phyloP scores from a whole-genome alignment of 2,113 vertebrate genomes.

The Sebastes fasciatus region DNA sequence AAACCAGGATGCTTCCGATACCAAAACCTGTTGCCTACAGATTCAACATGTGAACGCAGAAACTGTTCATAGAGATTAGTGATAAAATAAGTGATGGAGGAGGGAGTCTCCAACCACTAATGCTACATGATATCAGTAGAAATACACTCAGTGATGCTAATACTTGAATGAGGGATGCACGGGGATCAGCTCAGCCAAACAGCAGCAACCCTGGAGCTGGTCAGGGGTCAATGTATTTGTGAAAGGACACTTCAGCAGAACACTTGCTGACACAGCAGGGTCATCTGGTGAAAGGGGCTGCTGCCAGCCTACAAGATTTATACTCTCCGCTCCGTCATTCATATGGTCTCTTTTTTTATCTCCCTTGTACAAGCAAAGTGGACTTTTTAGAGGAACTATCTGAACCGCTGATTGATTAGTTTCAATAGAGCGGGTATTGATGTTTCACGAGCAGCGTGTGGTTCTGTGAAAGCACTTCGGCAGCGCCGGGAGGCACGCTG shows the following conservation, averaged over 20 bases:
- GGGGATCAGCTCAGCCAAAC: background rate
- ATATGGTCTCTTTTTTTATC: constrained; percentile 20
- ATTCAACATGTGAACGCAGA: too few relatives aligned
- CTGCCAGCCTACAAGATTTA: constrained; percentile 21
- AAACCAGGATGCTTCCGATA: too few relatives aligned
- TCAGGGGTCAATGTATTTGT: constrained; percentile 13
- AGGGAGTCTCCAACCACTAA: too few relatives aligned
- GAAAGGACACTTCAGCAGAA: background rate
- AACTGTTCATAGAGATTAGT: too few relatives aligned
- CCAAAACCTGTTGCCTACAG: too few relatives aligned
- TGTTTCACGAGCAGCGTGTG: constrained; percentile 36
- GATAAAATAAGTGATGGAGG: too few relatives aligned
- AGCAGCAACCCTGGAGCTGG: background rate
- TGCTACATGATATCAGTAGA: too few relatives aligned
- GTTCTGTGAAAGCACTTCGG: constrained; percentile 42
- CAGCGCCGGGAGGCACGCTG: constrained; percentile 6
- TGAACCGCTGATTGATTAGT: constrained; percentile 60
- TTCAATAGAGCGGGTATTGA: constrained; percentile 55
- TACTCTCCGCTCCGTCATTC: constrained; percentile 6
- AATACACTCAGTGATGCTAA: background rate
- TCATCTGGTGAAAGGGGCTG: constrained; percentile 25
- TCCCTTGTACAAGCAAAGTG: constrained; percentile 18
- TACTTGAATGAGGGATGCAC: background rate
- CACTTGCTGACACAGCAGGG: constrained; percentile 32
- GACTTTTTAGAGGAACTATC: constrained; percentile 40